phyloP scores from a whole-genome alignment of 2,113 vertebrate species.

The Mirza zaza region DNA sequence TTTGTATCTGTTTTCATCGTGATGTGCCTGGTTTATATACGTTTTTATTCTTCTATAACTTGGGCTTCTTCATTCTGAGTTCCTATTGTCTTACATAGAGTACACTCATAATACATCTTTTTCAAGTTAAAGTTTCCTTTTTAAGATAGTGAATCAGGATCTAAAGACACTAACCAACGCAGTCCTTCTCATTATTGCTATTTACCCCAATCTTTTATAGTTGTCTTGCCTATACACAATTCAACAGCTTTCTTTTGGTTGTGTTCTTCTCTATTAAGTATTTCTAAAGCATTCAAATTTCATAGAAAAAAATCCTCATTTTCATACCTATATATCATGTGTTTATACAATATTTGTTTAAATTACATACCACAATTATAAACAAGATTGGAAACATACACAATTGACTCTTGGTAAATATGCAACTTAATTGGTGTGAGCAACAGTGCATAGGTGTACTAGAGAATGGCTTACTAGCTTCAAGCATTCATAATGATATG shows the following conservation, averaged over 20 bases:
- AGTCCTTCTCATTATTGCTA: neutral
- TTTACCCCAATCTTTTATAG: neutral
- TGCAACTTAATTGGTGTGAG: neutral
- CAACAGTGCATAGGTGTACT: neutral
- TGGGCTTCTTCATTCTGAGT: neutral
- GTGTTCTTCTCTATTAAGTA: neutral
- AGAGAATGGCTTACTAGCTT: neutral
- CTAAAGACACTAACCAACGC: neutral
- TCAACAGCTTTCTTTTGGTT: neutral
- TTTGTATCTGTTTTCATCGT: slow-evolving; percentile 37
- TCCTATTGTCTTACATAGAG: neutral
- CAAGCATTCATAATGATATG: neutral
- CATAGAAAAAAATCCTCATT: neutral
- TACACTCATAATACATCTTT: neutral
- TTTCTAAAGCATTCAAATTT: slow-evolving; percentile 14
- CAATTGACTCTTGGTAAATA: neutral
- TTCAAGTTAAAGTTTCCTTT: neutral
- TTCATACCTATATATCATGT: neutral
- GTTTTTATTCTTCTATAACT: slow-evolving; percentile 1
- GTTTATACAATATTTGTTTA: neutral
- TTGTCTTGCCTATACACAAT: neutral
- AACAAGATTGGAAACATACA: neutral
- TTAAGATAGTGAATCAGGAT: neutral
- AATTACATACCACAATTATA: neutral
- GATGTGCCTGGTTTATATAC: neutral